Evolutionary conservation across 2,888 invertebrate genomes (phyloP).

Genomic region (Thereva nobilitata): DNA sequence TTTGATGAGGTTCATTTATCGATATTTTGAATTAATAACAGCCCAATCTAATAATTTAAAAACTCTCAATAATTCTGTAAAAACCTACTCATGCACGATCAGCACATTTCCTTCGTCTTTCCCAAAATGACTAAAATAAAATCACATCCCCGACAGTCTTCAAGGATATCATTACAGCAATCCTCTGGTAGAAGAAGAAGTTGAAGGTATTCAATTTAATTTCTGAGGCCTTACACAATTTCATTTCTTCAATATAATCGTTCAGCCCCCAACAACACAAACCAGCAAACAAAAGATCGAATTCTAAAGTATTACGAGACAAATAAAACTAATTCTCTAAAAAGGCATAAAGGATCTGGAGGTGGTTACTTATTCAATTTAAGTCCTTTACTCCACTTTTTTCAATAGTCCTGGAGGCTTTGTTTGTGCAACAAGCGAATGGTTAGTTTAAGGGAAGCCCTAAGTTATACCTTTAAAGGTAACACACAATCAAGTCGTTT

Average conservation of each 20-base stretch:
- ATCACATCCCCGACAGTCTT: neutral
- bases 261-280: neutral
- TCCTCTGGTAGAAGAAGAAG: slow-evolving; percentile 20
- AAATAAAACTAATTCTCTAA: slow-evolving; percentile 44
- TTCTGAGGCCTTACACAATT: slow-evolving; percentile 27
- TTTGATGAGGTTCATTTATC: no score
- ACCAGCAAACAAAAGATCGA: neutral
- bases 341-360: slow-evolving; percentile 17
- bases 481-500: slow-evolving; percentile 44
- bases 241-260: slow-evolving; percentile 14
- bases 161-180: slow-evolving; percentile 8
- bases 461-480: slow-evolving; percentile 38
- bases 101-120: no score
- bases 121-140: no score
- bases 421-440: slow-evolving; percentile 47
- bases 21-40: no score
- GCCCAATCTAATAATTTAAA: no score
- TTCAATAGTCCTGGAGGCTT: slow-evolving; percentile 40
- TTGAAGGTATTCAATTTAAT: slow-evolving; percentile 31
- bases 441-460: slow-evolving; percentile 37
- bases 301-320: slow-evolving; percentile 42
- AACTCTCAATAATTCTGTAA: no score
- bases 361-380: slow-evolving; percentile 35
- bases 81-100: no score
- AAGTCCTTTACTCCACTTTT: slow-evolving; percentile 17